Evolutionary conservation across 1,140 invertebrate genomes (phyloP), one percentile per base, ranked within the genome.

Genomic region (Heliothis virescens): DNA sequence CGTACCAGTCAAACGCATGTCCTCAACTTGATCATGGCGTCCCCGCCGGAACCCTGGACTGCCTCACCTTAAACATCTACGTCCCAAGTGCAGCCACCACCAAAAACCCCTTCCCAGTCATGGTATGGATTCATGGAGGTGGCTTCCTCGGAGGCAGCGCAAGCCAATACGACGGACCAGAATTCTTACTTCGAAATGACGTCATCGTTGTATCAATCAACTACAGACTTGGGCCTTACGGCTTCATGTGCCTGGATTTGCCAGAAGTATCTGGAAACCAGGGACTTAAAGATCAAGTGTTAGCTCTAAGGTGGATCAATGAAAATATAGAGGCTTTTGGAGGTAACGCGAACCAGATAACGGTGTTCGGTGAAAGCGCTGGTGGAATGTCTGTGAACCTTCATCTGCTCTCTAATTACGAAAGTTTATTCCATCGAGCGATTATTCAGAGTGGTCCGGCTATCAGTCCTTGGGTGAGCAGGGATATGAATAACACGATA

Each of bases 271-370:
- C 74, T 15, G 79, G 79, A 26, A 81, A 81, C 16, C 65, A 72
- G 41, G 79, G 79, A 1, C 74, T 81, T 5, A 77, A 77, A 55
- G 79, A 81, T 50, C 79, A 81, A 52, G 18, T 63, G 3, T 16
- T 77, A 57, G 79, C 65, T 47, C 16, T 81, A 3, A 77, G 55
- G 52, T 81, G 79, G 79, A 59, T 81, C 21, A 77, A 77, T 13
- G 55, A 77, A 10, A 71, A 81, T 41, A 81, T 81, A 5, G 41
- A 81, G 9, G 62, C 74, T n/a, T 81, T 81, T 18, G 79, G 79
- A 55, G 79, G 74, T 11, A 57, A 81, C 41, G n/a, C 15, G 1
- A 47, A 9, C 11, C 69, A 77, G 55, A 50, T 81, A 3, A 81
- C 79, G 10, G 18, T 81, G 13, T 77, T 72, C 18, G 79, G 79